phyloP scores from a whole-genome alignment of 2,888 invertebrate species.

The Dryocosmus kuriphilus region DNA sequence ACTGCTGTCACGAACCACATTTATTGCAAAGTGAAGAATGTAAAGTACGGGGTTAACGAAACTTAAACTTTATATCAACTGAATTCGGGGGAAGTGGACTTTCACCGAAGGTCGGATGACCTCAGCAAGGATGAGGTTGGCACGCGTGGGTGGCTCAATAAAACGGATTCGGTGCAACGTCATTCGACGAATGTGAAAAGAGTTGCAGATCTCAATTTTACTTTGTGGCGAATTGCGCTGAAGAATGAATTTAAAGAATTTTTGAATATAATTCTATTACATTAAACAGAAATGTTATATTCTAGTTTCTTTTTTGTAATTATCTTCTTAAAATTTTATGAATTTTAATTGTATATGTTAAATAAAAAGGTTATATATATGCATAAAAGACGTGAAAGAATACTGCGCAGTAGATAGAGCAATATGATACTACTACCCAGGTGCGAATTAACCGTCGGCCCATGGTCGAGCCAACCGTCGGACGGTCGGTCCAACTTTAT shows the following conservation, averaged over 20 bases:
- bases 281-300: not conserved
- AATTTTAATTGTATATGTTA: not conserved
- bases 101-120: constrained; percentile 11
- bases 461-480: too few species aligned
- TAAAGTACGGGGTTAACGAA: constrained; percentile 4
- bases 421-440: too few species aligned
- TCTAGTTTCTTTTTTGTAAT: not conserved
- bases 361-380: too few species aligned
- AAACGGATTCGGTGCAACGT: constrained; percentile 14
- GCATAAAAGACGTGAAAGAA: too few species aligned
- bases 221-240: not conserved
- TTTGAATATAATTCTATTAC: not conserved
- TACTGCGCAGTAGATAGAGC: too few species aligned
- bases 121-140: not conserved
- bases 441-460: too few species aligned
- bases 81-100: constrained; percentile 20
- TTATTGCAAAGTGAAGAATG: constrained; percentile 1
- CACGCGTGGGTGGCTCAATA: constrained; percentile 10
- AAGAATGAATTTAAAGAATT: not conserved
- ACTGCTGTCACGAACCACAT: constrained; percentile 11
- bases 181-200: constrained; percentile 16
- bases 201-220: not conserved
- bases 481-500: too few species aligned
- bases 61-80: constrained; percentile 27
- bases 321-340: not conserved